A percentile compares a stretch with the other conserved stretches of the same genome.
phyloP scores from a whole-genome alignment of 2,797 vertebrate species.

The Natrix natrix region DNA sequence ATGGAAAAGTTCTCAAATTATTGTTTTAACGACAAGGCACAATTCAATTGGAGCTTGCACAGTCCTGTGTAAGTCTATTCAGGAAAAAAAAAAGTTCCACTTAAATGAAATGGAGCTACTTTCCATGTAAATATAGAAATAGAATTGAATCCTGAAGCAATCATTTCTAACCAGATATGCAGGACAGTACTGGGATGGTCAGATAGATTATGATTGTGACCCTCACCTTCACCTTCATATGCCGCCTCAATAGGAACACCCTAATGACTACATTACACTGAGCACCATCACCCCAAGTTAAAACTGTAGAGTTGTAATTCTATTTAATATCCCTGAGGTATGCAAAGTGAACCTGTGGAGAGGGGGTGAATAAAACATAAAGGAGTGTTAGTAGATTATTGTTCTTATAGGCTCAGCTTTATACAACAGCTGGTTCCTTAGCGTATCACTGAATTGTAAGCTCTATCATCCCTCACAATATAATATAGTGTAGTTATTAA shows the following conservation, averaged over 20 bases:
- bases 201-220: background rate
- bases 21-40: background rate
- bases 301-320: background rate
- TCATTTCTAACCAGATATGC: background rate
- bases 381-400: background rate
- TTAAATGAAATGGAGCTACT: background rate
- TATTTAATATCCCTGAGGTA: background rate
- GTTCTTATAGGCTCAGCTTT: conserved; percentile 25
- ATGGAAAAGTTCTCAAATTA: background rate
- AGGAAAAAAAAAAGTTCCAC: background rate
- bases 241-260: background rate
- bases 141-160: background rate
- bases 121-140: background rate
- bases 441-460: conserved; percentile 40
- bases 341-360: background rate
- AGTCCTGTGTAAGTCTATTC: background rate
- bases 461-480: conserved; percentile 30
- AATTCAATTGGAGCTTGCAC: background rate
- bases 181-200: background rate
- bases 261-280: background rate
- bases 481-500: conserved; percentile 49
- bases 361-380: background rate
- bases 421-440: conserved; percentile 24
- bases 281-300: background rate
- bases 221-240: background rate